Percentiles rank a stretch among this genome's conserved stretches.
Conservation (phyloP, 2,113 vertebrate genomes). For the Vulpes vulpes region DNA sequence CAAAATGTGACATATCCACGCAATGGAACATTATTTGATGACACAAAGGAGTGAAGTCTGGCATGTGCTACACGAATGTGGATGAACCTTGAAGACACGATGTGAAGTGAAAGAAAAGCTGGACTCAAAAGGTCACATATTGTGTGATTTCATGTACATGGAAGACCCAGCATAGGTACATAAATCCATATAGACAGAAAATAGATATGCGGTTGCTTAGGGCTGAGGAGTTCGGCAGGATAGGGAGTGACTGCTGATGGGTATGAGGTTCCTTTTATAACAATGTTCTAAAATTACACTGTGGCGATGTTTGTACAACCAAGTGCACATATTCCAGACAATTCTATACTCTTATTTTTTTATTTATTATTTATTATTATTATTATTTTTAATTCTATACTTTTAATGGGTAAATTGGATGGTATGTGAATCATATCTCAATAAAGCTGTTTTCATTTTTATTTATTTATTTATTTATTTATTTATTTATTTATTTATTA, state of each 20-base stretch:
- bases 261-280: neutral
- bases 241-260: neutral
- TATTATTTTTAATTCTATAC: neutral
- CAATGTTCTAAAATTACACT: conserved; percentile 32
- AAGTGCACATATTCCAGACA: neutral
- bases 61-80: neutral
- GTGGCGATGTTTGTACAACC: neutral
- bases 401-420: neutral
- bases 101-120: neutral
- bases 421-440: neutral
- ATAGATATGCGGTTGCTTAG: neutral
- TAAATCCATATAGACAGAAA: neutral
- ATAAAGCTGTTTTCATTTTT: neutral
- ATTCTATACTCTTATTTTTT: neutral
- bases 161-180: neutral
- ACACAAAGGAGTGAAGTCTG: neutral
- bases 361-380: no score
- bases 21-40: neutral
- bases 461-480: no score
- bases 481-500: neutral
- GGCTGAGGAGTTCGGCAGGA: neutral
- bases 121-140: neutral
- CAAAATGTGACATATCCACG: neutral
- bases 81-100: neutral
- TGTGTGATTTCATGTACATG: neutral